phyloP scores from a whole-genome alignment of 1,140 invertebrate genomes.

The Agrilus planipennis region DNA sequence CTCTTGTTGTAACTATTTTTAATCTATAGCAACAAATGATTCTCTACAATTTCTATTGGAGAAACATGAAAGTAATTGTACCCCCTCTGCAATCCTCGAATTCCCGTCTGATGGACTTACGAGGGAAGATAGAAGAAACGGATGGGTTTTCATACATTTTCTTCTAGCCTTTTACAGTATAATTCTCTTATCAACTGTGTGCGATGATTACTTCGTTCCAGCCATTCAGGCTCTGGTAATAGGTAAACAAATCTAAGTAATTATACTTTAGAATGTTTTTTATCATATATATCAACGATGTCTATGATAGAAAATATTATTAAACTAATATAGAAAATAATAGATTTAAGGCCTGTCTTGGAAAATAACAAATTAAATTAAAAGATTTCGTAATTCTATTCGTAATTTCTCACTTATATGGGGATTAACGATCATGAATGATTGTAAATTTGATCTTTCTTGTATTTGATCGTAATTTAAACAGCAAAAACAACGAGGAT shows the following conservation, averaged over 20 bases:
- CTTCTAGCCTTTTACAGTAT: slow-evolving; percentile 74
- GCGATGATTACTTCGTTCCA: slow-evolving; percentile 81
- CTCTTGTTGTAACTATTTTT: too few species aligned
- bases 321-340: too few species aligned
- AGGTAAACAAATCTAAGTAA: slow-evolving; percentile 42
- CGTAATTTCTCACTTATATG: too few species aligned
- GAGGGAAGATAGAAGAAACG: slow-evolving; percentile 60
- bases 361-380: neutral
- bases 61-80: slow-evolving; percentile 48
- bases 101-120: slow-evolving; percentile 72
- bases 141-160: slow-evolving; percentile 72
- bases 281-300: too few species aligned
- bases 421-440: too few species aligned
- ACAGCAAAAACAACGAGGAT: too few species aligned
- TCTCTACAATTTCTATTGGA: too few species aligned
- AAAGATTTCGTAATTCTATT: neutral
- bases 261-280: neutral
- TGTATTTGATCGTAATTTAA: too few species aligned
- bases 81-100: slow-evolving; percentile 72
- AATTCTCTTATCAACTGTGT: slow-evolving; percentile 71
- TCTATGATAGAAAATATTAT: too few species aligned
- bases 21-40: too few species aligned
- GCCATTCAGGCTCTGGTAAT: slow-evolving; percentile 79
- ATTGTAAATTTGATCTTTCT: too few species aligned
- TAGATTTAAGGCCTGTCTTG: neutral